Base-by-base conservation (phyloP, 2,113 vertebrate species). In the Callionymus lyra region DNA sequence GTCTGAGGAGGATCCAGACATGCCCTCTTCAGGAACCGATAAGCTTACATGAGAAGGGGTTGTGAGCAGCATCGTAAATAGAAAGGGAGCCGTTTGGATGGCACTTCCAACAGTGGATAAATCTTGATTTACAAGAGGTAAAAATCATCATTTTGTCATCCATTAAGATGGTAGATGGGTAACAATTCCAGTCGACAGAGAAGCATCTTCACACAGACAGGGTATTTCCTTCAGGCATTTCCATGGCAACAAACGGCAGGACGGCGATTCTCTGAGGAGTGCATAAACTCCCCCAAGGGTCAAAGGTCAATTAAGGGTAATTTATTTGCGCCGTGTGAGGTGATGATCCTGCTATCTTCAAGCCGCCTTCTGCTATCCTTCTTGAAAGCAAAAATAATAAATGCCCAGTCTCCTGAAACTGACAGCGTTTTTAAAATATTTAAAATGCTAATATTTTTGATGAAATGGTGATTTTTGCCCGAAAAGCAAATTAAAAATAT, bases 281-380 rank as follows among this genome's bases (percentile, higher is more conserved):
- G 18, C 33, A 43, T 12, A 34, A 38, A 34, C n/a, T n/a, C 50
- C 31, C 19, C 40, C 4, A 16, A 31, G 32, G 59, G 70, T 75
- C 63, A 81, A 74, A 82, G 79, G 76, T 84, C 71, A 79, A 79
- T 65, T 67, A 57, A 36, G 55, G 56, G 53, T 66, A 59, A 77
- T 82, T 73, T 50, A 77, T 81, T 75, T 72, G 56, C 70, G 49
- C 50, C 47, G 51, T 36, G 52, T 51, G 17, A 53, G 40, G 63
- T 15, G 13, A 59, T 51, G 49, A 53, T 60, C 31, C 18, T 37
- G 41, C 19, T 39, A 63, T 62, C 51, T 68, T 63, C 19, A 59
- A 44, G 44, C 34, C 38, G 27, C 42, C 50, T 38, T 44, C 37
- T 2, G 34, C 19, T n/a, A 12, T 13, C 39, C 2, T 49, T 47